Conservation (phyloP, 2,888 invertebrate genomes). For the Sipha maydis region DNA sequence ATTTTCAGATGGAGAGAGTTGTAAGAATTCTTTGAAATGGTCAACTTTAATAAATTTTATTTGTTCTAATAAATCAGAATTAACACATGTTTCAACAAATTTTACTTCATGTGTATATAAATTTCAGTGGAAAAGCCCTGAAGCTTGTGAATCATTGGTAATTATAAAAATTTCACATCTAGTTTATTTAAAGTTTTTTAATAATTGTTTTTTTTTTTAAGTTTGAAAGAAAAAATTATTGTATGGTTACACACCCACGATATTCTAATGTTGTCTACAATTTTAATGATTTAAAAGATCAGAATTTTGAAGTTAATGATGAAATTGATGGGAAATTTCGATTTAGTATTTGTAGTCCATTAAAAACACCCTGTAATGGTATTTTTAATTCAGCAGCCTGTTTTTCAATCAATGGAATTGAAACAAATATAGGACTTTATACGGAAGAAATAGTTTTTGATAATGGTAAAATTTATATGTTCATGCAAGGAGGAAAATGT, state of each 20-base stretch:
- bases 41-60: conserved; percentile 27
- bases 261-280: not conserved
- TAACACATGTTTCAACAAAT: conserved; percentile 30
- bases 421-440: conserved; percentile 35
- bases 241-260: conserved; percentile 19
- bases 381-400: conserved; percentile 34
- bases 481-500: conserved; percentile 52
- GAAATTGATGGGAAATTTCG: not conserved
- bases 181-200: not conserved
- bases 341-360: conserved; percentile 49
- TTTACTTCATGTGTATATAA: not conserved
- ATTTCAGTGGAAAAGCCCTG: conserved; percentile 31
- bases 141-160: conserved; percentile 44
- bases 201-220: conserved; percentile 9
- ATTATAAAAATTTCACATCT: conserved; percentile 1
- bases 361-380: conserved; percentile 48
- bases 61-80: conserved; percentile 30
- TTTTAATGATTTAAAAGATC: conserved; percentile 21
- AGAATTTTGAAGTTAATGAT: conserved; percentile 21
- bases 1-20: conserved; percentile 32
- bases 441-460: conserved; percentile 49
- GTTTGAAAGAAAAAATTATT: conserved; percentile 36
- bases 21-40: conserved; percentile 36
- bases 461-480: conserved; percentile 36
- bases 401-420: not conserved